Evolutionary conservation across 92 coral and sea anemone genomes (phyloP).

Genomic region (Palythoa heliodiscus): DNA sequence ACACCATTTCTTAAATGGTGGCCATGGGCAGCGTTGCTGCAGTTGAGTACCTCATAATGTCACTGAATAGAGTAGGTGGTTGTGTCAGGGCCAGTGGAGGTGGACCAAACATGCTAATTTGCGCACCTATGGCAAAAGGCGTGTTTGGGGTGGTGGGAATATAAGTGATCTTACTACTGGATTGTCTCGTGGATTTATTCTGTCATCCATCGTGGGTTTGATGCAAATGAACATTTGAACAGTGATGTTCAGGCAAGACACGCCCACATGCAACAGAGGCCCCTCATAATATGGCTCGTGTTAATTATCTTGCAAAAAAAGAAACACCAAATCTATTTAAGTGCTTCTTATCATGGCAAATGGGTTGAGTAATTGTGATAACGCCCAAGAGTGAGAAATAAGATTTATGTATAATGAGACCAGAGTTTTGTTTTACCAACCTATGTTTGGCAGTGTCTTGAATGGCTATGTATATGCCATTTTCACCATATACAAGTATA

Average conservation of each 20-base stretch:
- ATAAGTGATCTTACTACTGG: background rate
- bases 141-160: background rate
- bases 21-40: background rate
- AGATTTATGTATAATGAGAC: too few species aligned
- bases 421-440: too few species aligned
- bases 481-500: too few species aligned
- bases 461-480: too few species aligned
- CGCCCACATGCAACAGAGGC: background rate
- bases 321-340: slow-evolving; percentile 20
- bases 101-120: background rate
- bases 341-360: slow-evolving; percentile 35
- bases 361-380: background rate
- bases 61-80: slow-evolving; percentile 5
- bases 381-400: too few species aligned
- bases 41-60: background rate
- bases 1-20: background rate
- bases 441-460: too few species aligned
- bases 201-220: background rate
- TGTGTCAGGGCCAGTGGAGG: background rate
- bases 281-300: background rate
- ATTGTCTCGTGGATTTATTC: background rate
- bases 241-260: background rate
- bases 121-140: background rate
- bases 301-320: slow-evolving; percentile 26
- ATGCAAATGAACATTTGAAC: too few species aligned